Evolutionary conservation across 2,113 vertebrate genomes (phyloP).

Genomic region (Microtus ochrogaster): DNA sequence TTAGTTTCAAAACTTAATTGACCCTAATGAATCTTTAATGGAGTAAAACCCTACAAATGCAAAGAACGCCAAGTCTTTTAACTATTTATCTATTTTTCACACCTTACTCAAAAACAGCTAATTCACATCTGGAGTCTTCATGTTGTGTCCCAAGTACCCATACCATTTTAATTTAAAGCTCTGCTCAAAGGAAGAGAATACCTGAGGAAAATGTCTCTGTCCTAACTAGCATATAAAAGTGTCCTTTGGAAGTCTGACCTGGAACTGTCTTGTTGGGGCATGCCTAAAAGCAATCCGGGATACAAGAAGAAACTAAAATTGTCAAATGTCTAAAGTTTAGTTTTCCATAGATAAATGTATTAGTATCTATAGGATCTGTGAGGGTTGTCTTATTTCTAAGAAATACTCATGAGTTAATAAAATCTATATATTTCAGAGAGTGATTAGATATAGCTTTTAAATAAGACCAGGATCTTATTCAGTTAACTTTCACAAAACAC

Average conservation of each 20-base stretch:
- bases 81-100: background rate
- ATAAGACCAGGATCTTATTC: conserved; percentile 74
- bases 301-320: background rate
- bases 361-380: background rate
- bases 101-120: background rate
- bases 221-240: background rate
- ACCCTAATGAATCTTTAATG: background rate
- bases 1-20: background rate
- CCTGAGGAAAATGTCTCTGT: background rate
- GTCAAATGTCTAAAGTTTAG: background rate
- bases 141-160: no score
- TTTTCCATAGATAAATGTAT: conserved; percentile 25
- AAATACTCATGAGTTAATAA: conserved; percentile 67
- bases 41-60: background rate
- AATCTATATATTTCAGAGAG: conserved; percentile 19
- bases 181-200: background rate
- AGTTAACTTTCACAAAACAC: conserved; percentile 59
- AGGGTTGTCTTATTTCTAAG: conserved; percentile 64
- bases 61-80: background rate
- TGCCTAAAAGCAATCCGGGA: background rate
- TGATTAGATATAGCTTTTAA: conserved; percentile 70
- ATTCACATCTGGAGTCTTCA: background rate
- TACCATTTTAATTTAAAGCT: no score
- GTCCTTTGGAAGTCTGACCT: background rate
- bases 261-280: accelerated